A percentile compares a stretch with the other conserved stretches of the same genome.
phyloP scores from a whole-genome alignment of 2,113 vertebrate genomes.

The Toxotes jaculatrix region DNA sequence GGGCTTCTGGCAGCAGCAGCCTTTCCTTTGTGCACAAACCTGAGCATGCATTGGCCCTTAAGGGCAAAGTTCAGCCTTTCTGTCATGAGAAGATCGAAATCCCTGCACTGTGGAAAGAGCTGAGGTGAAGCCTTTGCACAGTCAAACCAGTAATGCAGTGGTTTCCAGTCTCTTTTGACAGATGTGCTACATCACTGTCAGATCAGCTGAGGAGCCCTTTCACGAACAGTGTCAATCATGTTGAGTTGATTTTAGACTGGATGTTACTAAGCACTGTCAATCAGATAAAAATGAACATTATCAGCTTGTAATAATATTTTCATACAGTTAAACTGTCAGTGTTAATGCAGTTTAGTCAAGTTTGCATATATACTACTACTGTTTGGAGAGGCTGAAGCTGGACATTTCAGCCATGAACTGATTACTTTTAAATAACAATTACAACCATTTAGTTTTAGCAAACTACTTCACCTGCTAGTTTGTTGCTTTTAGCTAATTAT shows the following conservation, averaged over 20 bases:
- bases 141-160: background rate
- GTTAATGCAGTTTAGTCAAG: background rate
- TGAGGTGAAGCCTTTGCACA: background rate
- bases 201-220: too few species aligned
- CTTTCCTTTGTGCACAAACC: slow-evolving; percentile 23
- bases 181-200: too few species aligned
- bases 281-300: background rate
- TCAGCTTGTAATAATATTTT: background rate
- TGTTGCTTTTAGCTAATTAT: background rate
- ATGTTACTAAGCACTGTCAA: background rate
- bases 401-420: too few species aligned
- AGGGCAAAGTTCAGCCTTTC: slow-evolving; percentile 6
- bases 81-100: background rate
- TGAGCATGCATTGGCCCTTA: background rate
- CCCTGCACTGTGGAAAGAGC: background rate
- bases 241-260: background rate
- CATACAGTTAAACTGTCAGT: background rate
- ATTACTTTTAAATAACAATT: background rate
- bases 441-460: background rate
- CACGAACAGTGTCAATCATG: too few species aligned
- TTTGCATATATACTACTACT: background rate
- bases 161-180: background rate
- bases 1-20: slow-evolving; percentile 5
- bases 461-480: too few species aligned
- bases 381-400: background rate